Evolutionary conservation across 2,113 vertebrate genomes (phyloP), one percentile per base, ranked within the genome.

Genomic region (Heterocephalus glaber): DNA sequence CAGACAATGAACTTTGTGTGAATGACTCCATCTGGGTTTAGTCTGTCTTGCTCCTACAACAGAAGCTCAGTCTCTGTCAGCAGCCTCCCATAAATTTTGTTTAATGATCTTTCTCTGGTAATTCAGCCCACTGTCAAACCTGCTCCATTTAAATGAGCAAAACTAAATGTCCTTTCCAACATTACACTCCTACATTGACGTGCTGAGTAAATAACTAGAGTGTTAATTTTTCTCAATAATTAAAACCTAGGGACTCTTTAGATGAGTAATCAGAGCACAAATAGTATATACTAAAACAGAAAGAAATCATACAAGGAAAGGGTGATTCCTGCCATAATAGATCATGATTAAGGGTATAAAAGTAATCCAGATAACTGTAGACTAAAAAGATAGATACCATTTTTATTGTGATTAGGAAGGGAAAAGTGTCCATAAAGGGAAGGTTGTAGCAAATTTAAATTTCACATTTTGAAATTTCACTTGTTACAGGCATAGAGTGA

Each of bases 41-140:
- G 24, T 60, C 2, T 13, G 44, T 79, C 63, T 0, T 2, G 20
- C 14, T 35, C 41, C 33, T 61, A 8, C 7, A n/a, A 49, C 1
- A 22, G 54, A 56, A 79, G 17, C 35, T 66, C 47, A 52, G 12
- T 79, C 35, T 54, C 35, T 28, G 38, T 49, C 24, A 80, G 20
- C 24, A 35, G 22, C 44, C 60, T 65, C 5, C 22, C 33, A 38
- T 90, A 66, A 66, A 41, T 20, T 30, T 63, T 52, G 38, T 38
- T 90, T 33, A 35, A 80, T 6, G 52, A 2, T 17, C 2, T 7
- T 56, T 66, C 14, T 35, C 44, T 54, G 41, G 10, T 54, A 92
- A 12, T 33, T 38, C 84, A 70, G 9, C 13, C n/a, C 44, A 89
- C 2, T 28, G 70, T 16, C 70, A 72, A 7, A 70, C 24, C 4